Conservation (phyloP, 2,888 invertebrate species). For the Andrena dorsata region DNA sequence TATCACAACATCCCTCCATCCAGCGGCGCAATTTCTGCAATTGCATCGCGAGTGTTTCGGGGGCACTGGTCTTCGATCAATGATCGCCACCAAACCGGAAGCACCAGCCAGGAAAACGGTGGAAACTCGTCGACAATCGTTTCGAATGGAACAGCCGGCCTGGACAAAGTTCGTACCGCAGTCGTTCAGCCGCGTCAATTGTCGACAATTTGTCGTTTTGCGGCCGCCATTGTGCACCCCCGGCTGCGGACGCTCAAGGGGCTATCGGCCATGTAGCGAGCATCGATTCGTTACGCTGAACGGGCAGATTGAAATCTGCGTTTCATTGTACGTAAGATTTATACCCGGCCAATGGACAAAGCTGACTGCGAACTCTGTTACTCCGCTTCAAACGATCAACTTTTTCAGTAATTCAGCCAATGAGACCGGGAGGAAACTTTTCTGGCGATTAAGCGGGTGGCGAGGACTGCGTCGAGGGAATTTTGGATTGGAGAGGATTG, state of each 20-base stretch:
- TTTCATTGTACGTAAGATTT: conserved; percentile 43
- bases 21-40: background rate
- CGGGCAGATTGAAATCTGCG: conserved; percentile 49
- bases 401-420: background rate
- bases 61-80: conserved; percentile 22
- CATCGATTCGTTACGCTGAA: conserved; percentile 59
- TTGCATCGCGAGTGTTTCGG: background rate
- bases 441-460: background rate
- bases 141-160: conserved; percentile 30
- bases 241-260: conserved; percentile 17
- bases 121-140: conserved; percentile 39
- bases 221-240: conserved; percentile 47
- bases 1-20: background rate
- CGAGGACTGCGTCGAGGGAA: background rate
- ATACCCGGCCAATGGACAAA: background rate
- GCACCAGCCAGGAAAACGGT: conserved; percentile 50
- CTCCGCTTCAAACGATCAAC: background rate
- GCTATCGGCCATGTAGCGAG: conserved; percentile 33
- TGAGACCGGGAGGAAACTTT: background rate
- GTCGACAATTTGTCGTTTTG: conserved; percentile 72
- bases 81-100: conserved; percentile 33
- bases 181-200: conserved; percentile 72
- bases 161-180: conserved; percentile 73
- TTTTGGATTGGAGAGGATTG: background rate
- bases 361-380: background rate